Base-by-base conservation (phyloP, 2,888 invertebrate genomes). In the Euplagia quadripunctaria region DNA sequence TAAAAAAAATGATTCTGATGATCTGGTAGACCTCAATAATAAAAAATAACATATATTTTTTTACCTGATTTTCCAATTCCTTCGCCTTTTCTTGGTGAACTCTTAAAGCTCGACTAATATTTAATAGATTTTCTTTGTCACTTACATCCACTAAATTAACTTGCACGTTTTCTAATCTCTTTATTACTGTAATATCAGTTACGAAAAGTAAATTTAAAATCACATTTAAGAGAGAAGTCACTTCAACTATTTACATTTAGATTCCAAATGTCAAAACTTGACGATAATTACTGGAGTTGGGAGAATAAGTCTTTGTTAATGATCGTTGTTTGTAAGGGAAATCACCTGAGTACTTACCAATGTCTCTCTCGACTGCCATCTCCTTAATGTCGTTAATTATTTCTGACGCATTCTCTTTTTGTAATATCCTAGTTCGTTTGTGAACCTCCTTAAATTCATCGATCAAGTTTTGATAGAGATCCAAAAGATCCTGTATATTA, bases 291-390 rank as follows among this genome's bases (percentile, higher is more conserved):
- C 75, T 77, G 64, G 68, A 87, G 81, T 85, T 86, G 43, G 70
- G 79, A 79, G 73, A 79, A 74, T 73, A 77, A 75, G 74, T 76
- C 78, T 78, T 77, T 82, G 79, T 82, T 82, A 79, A 85, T 82
- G 80, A 85, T 78, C 82, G 78, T 84, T 96, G 93, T 83, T 97
- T 96, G 93, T 82, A 97, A 96, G 69, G 69, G 52, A 75, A 78
- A 55, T 65, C 20, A 64, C 63, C 55, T n/a, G n/a, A 42, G 68
- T 73, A 96, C 89, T 97, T 90, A 89, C 98, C 97, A 84, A 98
- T 97, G 85, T 98, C 98, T 88, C 97, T 97, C 90, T 99, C 99
- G 71, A 98, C 97, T 80, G 98, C 98, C 98, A 98, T 98, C 78
- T 98, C 97, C 83, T 97, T 97, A 70, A 98, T 97, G 89, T 99